phyloP scores from a whole-genome alignment of 2,888 invertebrate genomes.

The Calameuta idolon region DNA sequence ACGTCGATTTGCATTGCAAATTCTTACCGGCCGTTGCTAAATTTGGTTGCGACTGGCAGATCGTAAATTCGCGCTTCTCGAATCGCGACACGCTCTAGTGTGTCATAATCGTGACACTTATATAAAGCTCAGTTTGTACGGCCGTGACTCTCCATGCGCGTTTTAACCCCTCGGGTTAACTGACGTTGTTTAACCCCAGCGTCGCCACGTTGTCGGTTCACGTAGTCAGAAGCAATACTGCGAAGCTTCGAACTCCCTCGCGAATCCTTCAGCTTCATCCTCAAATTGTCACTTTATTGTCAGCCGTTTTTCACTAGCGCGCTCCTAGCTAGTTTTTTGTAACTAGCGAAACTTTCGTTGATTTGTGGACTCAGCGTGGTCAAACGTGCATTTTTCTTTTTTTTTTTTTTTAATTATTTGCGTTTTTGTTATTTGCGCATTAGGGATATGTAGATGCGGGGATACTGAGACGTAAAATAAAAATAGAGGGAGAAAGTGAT shows the following conservation, averaged over 20 bases:
- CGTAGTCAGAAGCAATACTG: background rate
- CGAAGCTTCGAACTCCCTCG: background rate
- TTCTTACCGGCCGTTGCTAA: background rate
- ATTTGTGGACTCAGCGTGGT: background rate
- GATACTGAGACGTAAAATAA: background rate
- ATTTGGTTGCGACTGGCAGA: constrained; percentile 2
- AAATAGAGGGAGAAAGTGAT: background rate
- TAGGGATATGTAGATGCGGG: background rate
- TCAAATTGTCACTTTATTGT: background rate
- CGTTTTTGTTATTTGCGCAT: background rate
- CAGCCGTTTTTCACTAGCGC: background rate
- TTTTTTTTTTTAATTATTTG: background rate
- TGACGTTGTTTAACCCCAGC: background rate
- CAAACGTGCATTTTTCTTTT: background rate
- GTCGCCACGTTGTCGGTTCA: background rate
- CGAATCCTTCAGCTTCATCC: background rate
- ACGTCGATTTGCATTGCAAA: constrained; percentile 17
- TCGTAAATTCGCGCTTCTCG: constrained; percentile 43
- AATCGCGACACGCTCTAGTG: constrained; percentile 57
- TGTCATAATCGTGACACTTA: constrained; percentile 68
- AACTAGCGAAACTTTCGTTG: background rate
- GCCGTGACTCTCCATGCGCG: background rate
- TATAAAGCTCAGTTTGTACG: background rate
- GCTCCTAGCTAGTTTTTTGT: background rate
- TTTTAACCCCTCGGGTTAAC: background rate